phyloP scores from a whole-genome alignment of 2,797 vertebrate species.

The Leptatherina wallacei region DNA sequence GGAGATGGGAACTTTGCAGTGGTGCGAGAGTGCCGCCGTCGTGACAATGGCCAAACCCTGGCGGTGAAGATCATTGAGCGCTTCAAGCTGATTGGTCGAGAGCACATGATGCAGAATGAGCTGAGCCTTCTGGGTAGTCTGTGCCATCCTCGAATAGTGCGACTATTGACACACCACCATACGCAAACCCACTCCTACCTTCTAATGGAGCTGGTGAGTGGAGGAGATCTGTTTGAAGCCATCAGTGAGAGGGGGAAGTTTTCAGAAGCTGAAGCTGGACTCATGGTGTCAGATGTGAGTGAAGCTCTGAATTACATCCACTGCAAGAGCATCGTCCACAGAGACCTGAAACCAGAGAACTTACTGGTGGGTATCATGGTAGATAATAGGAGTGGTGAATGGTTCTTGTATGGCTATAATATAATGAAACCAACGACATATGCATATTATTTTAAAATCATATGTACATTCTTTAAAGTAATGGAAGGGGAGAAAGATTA shows the following conservation, averaged over 20 bases:
- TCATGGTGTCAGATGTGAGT: constrained; percentile 92
- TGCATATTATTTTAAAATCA: too few species aligned
- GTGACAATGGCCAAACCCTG: constrained; percentile 77
- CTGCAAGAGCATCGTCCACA: constrained; percentile 91
- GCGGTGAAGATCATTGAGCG: constrained; percentile 96
- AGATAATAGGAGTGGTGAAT: neutral
- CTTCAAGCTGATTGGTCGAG: constrained; percentile 91
- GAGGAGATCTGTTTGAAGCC: constrained; percentile 96
- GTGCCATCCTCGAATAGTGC: constrained; percentile 91
- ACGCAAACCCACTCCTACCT: constrained; percentile 90
- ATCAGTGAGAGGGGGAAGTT: constrained; percentile 91
- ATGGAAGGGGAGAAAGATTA: too few species aligned
- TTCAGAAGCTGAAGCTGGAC: constrained; percentile 86
- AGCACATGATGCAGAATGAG: constrained; percentile 97
- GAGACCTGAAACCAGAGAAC: constrained; percentile 98
- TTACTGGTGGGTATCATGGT: constrained; percentile 87
- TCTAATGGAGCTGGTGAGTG: constrained; percentile 92
- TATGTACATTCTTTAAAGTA: too few species aligned
- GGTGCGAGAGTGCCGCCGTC: constrained; percentile 89
- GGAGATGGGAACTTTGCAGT: constrained; percentile 97
- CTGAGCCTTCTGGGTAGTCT: constrained; percentile 91
- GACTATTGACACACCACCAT: constrained; percentile 90
- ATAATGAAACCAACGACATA: too few species aligned
- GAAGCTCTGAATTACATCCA: constrained; percentile 94
- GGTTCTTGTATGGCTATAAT: neutral